phyloP scores from a whole-genome alignment of 1,140 invertebrate genomes.

The Habropoda laboriosa region DNA sequence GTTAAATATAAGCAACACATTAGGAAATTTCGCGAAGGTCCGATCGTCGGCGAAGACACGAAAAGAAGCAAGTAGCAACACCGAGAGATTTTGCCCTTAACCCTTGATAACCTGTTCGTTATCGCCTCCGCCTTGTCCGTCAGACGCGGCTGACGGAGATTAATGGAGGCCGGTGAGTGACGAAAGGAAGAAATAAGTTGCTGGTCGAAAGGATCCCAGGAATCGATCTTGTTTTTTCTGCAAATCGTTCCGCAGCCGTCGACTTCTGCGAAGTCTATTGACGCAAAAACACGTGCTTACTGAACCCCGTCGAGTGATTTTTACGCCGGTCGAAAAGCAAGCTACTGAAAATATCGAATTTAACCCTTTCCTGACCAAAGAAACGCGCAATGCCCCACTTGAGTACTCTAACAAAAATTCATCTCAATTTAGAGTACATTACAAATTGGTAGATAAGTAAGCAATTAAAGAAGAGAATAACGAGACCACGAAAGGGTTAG shows the following conservation, averaged over 20 bases:
- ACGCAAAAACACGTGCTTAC: constrained; percentile 12
- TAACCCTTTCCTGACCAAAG: no score
- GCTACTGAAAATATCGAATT: background rate
- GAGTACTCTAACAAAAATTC: no score
- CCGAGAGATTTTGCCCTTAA: background rate
- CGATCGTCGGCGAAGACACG: background rate
- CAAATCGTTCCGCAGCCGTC: constrained; percentile 35
- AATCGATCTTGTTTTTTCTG: constrained; percentile 16
- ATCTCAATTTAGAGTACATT: no score
- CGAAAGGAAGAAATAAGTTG: constrained; percentile 34
- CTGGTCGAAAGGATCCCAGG: constrained; percentile 13
- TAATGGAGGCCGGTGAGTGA: constrained; percentile 48
- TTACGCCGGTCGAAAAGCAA: constrained; percentile 18
- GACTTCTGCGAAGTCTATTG: background rate
- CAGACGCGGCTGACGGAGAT: constrained; percentile 50
- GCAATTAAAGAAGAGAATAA: no score
- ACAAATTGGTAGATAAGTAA: no score
- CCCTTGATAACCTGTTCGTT: constrained; percentile 48
- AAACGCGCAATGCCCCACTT: no score
- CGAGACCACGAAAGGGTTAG: no score
- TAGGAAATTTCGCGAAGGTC: background rate
- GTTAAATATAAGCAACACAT: no score
- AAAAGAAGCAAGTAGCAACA: background rate
- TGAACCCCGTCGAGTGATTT: background rate
- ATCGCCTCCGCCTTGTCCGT: constrained; percentile 41